Conservation (phyloP, 2,888 invertebrate genomes). For the Sericinus montela region DNA sequence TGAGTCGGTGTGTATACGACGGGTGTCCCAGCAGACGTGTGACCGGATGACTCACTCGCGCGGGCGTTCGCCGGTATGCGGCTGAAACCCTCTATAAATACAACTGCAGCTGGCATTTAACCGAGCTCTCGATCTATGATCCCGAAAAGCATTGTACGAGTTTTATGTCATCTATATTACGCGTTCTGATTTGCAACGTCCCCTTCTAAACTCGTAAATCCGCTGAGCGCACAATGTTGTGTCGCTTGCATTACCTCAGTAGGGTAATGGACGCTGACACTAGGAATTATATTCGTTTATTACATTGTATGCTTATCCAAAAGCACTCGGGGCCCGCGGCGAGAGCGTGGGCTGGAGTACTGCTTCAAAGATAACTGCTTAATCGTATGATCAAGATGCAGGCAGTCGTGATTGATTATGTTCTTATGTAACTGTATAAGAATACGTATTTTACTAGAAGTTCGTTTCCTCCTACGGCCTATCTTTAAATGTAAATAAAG, state of each 20-base stretch:
- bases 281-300: conserved; percentile 21
- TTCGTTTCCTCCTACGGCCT: conserved; percentile 5
- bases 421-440: conserved; percentile 33
- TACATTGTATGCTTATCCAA: conserved; percentile 21
- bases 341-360: conserved; percentile 25
- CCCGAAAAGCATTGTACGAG: conserved; percentile 49
- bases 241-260: conserved; percentile 8
- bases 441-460: conserved; percentile 34
- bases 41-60: conserved; percentile 59
- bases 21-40: conserved; percentile 67
- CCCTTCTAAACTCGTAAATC: conserved; percentile 21
- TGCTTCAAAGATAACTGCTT: conserved; percentile 44
- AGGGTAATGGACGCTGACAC: conserved; percentile 19
- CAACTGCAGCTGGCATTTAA: conserved; percentile 71
- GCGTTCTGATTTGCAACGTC: conserved; percentile 28
- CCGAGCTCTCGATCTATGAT: conserved; percentile 61
- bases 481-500: too few species aligned
- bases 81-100: conserved; percentile 59
- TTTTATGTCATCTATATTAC: conserved; percentile 33
- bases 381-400: conserved; percentile 62
- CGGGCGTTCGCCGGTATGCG: conserved; percentile 39
- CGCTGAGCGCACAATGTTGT: conserved; percentile 13
- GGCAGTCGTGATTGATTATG: conserved; percentile 37
- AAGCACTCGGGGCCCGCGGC: conserved; percentile 16
- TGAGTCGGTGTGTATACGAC: conserved; percentile 25